Conservation (phyloP, 1,140 invertebrate species). For the Drosophila chauvacae region DNA sequence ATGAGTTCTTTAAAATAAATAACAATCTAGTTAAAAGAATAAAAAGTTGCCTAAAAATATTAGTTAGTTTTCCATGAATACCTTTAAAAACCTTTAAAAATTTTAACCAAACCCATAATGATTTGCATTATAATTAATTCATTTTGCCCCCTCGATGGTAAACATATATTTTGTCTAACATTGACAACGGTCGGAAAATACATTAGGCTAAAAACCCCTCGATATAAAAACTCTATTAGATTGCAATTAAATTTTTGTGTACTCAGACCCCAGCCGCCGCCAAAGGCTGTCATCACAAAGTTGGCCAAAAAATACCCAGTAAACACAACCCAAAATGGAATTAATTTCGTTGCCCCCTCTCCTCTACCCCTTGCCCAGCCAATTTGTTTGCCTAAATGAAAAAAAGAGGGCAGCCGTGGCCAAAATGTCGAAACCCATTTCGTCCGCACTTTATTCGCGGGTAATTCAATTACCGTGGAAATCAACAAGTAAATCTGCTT, state of each 20-base stretch:
- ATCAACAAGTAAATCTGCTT: constrained; percentile 75
- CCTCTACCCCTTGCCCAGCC: not conserved
- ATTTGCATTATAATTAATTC: constrained; percentile 2
- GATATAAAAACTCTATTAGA: constrained; percentile 49
- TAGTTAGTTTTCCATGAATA: no score
- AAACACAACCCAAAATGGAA: constrained; percentile 38
- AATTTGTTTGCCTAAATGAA: constrained; percentile 19
- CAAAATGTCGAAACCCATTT: constrained; percentile 53
- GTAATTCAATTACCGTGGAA: constrained; percentile 70
- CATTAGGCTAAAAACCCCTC: constrained; percentile 4
- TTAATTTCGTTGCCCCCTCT: constrained; percentile 17
- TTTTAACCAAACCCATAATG: not conserved
- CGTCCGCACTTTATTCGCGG: constrained; percentile 55
- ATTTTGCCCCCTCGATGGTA: not conserved
- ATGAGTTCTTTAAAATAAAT: not conserved
- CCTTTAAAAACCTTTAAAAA: not conserved
- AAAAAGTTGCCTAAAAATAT: no score
- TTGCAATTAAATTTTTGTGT: constrained; percentile 62
- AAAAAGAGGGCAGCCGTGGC: not conserved
- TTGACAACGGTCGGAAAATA: constrained; percentile 12
- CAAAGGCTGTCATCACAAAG: constrained; percentile 17
- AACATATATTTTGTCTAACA: constrained; percentile 3
- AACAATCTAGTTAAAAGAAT: no score
- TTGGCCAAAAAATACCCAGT: constrained; percentile 25
- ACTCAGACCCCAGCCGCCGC: constrained; percentile 10